Percentiles rank a stretch among this genome's conserved stretches.
These are phyloP conservation scores for Xiphorhynchus elegans DNA, from an alignment of 2,113 vertebrate genomes.

Conservation along the genomic window DNA sequence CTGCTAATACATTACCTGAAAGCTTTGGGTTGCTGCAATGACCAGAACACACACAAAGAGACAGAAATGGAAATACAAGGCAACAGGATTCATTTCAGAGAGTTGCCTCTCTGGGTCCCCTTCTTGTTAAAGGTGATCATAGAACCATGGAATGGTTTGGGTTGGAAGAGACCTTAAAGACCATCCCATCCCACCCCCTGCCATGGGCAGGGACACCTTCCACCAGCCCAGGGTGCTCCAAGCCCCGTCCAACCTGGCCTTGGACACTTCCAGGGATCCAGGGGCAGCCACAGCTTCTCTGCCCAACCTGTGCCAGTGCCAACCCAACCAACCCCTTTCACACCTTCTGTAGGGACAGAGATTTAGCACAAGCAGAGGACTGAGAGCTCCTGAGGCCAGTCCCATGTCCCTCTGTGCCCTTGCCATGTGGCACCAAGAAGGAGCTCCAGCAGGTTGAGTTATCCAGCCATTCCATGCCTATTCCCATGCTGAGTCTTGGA, in stretches of 20 bases:
- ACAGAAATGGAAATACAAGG: background rate
- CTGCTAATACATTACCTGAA: background rate
- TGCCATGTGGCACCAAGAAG: rapidly evolving
- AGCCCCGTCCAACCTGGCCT: background rate
- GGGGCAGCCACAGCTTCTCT: background rate
- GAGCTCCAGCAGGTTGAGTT: background rate
- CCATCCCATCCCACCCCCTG: background rate
- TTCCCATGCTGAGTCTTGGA: background rate
- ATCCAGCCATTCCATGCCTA: background rate
- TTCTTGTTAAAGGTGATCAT: no score
- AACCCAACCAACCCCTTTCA: background rate
- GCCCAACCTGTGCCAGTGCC: background rate
- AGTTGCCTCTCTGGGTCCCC: no score
- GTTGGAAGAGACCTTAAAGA: background rate
- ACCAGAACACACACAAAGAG: no score
- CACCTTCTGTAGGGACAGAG: background rate
- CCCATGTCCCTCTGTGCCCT: background rate
- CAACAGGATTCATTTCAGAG: background rate
- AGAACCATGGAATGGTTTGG: background rate
- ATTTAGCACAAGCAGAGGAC: background rate
- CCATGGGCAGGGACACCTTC: background rate
- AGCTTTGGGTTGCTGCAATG: background rate
- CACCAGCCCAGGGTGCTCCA: background rate
- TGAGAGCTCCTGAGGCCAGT: background rate
- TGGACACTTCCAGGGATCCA: background rate